These are phyloP conservation scores for Theodoxus fluviatilis DNA, from an alignment of 2,888 invertebrate genomes.

Conservation along the genomic window DNA sequence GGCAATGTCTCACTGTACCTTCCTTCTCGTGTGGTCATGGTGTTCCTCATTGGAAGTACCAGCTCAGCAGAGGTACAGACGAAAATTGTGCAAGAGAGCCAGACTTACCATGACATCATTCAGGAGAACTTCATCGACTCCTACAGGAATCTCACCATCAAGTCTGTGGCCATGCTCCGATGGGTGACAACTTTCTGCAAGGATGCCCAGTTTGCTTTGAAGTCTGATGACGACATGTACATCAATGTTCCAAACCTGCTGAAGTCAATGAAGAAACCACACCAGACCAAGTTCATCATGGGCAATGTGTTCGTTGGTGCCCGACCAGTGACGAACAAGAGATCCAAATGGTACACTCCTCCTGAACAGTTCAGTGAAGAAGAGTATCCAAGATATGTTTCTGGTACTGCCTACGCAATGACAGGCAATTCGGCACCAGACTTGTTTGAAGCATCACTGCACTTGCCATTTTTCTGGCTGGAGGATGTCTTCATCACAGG, in stretches of 20 bases:
- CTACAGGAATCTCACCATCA: slow-evolving; percentile 66
- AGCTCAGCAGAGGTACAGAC: slow-evolving; percentile 28
- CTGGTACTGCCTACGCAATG: slow-evolving; percentile 89
- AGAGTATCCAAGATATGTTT: slow-evolving; percentile 87
- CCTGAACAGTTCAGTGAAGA: slow-evolving; percentile 77
- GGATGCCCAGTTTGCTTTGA: slow-evolving; percentile 61
- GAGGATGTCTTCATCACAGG: slow-evolving; percentile 94
- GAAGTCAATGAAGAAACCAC: slow-evolving; percentile 29
- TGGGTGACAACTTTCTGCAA: slow-evolving; percentile 64
- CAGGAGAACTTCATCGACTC: slow-evolving; percentile 63
- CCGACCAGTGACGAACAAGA: slow-evolving; percentile 77
- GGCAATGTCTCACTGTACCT: slow-evolving; percentile 42
- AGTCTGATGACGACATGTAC: slow-evolving; percentile 59
- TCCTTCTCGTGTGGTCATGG: slow-evolving; percentile 37
- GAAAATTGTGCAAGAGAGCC: slow-evolving; percentile 45
- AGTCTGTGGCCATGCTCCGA: slow-evolving; percentile 65
- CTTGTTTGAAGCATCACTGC: slow-evolving; percentile 76
- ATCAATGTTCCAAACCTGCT: slow-evolving; percentile 41
- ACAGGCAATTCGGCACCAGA: slow-evolving; percentile 77
- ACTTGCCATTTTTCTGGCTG: slow-evolving; percentile 79
- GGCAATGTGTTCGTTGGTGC: slow-evolving; percentile 40
- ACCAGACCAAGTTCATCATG: slow-evolving; percentile 37
- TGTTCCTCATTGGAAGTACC: slow-evolving; percentile 54
- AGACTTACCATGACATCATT: slow-evolving; percentile 54
- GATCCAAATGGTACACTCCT: slow-evolving; percentile 88